Evolutionary conservation across 2,888 invertebrate genomes (phyloP).

Genomic region (Cyaniris semiargus): DNA sequence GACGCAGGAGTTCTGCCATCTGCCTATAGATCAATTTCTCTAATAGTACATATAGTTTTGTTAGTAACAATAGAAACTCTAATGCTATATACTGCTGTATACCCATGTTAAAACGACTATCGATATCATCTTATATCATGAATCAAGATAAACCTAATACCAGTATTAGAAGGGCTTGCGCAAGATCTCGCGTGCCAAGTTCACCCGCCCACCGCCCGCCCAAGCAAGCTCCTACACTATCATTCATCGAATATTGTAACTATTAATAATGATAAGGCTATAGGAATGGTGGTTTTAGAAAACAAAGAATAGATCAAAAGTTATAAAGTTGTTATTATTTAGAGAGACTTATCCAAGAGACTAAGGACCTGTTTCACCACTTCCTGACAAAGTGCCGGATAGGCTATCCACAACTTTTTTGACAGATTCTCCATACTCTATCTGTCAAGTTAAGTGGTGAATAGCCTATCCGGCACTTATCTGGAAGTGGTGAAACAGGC

Average conservation of each 20-base stretch:
- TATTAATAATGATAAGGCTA: neutral
- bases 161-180: constrained; percentile 63
- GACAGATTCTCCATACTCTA: no score
- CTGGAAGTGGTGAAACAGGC: no score
- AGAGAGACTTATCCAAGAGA: no score
- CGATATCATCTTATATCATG: neutral
- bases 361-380: no score
- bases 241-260: constrained; percentile 16
- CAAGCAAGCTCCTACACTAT: constrained; percentile 59
- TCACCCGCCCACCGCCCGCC: constrained; percentile 64
- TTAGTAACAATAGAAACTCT: neutral
- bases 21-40: no score
- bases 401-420: no score
- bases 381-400: no score
- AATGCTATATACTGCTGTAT: neutral
- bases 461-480: no score
- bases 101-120: neutral
- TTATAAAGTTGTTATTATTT: neutral
- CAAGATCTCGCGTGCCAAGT: constrained; percentile 64
- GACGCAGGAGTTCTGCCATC: no score
- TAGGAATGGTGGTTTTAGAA: neutral
- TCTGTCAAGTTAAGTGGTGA: no score
- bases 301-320: neutral
- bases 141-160: neutral
- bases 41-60: no score